These are phyloP conservation scores for Apotomis betuletana DNA, from an alignment of 2,888 invertebrate genomes.

Conservation along the genomic window DNA sequence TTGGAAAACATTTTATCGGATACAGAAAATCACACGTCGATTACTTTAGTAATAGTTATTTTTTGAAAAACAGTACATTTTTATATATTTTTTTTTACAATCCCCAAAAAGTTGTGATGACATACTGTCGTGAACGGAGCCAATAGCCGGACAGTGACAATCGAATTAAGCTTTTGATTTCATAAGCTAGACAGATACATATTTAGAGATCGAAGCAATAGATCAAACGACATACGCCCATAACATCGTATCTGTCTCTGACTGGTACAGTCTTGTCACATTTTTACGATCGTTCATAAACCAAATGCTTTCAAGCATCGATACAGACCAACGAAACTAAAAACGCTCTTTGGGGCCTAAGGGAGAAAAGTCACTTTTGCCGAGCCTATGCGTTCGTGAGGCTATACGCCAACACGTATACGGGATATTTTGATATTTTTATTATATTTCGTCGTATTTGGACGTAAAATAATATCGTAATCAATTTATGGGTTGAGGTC, in stretches of 20 bases:
- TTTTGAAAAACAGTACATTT: too few species aligned
- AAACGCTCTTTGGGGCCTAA: not conserved
- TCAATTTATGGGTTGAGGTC: slow-evolving; percentile 35
- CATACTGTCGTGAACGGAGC: too few species aligned
- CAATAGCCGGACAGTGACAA: too few species aligned
- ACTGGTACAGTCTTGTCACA: slow-evolving; percentile 50
- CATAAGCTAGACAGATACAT: slow-evolving; percentile 20
- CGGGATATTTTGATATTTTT: slow-evolving; percentile 37
- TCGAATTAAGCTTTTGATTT: not conserved
- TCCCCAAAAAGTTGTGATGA: too few species aligned
- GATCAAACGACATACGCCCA: slow-evolving; percentile 35
- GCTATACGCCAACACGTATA: slow-evolving; percentile 28
- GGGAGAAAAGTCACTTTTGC: slow-evolving; percentile 5
- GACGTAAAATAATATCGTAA: slow-evolving; percentile 35
- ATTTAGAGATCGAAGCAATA: slow-evolving; percentile 38
- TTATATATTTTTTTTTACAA: too few species aligned
- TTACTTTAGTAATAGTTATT: too few species aligned
- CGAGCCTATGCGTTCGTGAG: not conserved
- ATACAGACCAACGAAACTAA: slow-evolving; percentile 1
- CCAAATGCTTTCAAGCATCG: slow-evolving; percentile 44
- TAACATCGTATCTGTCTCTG: slow-evolving; percentile 45
- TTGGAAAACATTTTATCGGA: too few species aligned
- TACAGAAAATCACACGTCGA: too few species aligned
- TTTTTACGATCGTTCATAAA: slow-evolving; percentile 52
- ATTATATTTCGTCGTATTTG: slow-evolving; percentile 35